These are phyloP conservation scores for Phalacrocorax carbo DNA, from an alignment of 2,113 vertebrate species.

Conservation along the genomic window DNA sequence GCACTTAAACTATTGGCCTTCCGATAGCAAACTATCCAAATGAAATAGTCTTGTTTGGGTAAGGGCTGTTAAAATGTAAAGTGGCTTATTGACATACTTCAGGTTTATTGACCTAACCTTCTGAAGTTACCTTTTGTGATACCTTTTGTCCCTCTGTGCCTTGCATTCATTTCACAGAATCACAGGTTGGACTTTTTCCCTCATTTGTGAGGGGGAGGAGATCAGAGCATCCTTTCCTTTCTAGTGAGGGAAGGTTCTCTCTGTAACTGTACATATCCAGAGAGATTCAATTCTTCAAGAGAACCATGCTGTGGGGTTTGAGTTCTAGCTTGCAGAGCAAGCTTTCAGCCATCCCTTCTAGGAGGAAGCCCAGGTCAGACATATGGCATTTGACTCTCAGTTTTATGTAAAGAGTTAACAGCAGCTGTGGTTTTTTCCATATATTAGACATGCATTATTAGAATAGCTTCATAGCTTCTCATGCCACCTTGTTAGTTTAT, in stretches of 20 bases:
- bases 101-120: constrained; percentile 1
- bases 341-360: neutral
- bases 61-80: constrained; percentile 18
- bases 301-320: neutral
- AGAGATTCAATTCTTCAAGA: neutral
- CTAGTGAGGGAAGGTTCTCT: neutral
- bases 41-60: constrained; percentile 4
- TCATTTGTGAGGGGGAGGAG: neutral
- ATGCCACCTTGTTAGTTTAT: neutral
- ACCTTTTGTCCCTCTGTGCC: neutral
- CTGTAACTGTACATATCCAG: neutral
- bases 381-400: neutral
- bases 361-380: neutral
- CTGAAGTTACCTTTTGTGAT: neutral
- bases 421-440: neutral
- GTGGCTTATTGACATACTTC: neutral
- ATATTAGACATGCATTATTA: neutral
- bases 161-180: neutral
- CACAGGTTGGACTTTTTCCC: neutral
- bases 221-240: neutral
- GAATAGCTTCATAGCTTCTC: neutral
- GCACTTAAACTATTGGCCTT: constrained; percentile 7
- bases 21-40: neutral
- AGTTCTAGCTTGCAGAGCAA: neutral
- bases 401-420: neutral